Evolutionary conservation across 2,888 invertebrate species (phyloP).

Genomic region (Napeogenes inachia): DNA sequence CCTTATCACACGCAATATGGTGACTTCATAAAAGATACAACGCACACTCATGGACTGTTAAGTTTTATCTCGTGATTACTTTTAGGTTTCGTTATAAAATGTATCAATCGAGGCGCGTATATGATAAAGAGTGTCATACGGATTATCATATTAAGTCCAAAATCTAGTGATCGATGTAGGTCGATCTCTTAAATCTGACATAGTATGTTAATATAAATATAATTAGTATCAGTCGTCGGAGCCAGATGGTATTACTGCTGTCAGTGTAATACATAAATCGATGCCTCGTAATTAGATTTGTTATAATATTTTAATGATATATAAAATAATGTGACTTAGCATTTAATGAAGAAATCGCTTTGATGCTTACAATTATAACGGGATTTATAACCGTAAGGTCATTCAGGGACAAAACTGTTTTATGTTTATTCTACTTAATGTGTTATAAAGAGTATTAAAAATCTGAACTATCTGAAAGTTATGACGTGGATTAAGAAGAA

Average conservation of each 20-base stretch:
- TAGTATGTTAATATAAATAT: conserved; percentile 18
- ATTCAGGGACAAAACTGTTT: no score
- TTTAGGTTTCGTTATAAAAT: no score
- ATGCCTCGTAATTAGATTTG: conserved; percentile 8
- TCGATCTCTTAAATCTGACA: conserved; percentile 22
- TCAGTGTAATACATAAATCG: conserved; percentile 12
- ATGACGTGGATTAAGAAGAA: no score
- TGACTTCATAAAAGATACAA: not conserved
- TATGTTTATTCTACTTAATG: not conserved
- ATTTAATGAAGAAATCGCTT: no score
- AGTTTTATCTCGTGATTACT: no score
- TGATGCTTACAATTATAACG: no score
- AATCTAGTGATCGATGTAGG: conserved; percentile 7
- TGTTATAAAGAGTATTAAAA: not conserved
- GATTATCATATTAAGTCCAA: conserved; percentile 9
- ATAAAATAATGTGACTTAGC: no score
- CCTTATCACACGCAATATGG: not conserved
- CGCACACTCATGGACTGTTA: no score
- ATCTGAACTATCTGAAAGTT: no score
- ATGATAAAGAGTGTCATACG: no score
- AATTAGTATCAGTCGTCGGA: conserved; percentile 2
- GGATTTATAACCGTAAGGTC: no score
- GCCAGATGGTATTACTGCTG: not conserved
- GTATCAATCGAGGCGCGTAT: no score
- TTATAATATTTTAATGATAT: conserved; percentile 4